Percentiles rank a stretch among this genome's conserved stretches.
These are phyloP conservation scores for Philopotamus ludificatus DNA, from an alignment of 1,140 invertebrate genomes.

Conservation along the genomic window DNA sequence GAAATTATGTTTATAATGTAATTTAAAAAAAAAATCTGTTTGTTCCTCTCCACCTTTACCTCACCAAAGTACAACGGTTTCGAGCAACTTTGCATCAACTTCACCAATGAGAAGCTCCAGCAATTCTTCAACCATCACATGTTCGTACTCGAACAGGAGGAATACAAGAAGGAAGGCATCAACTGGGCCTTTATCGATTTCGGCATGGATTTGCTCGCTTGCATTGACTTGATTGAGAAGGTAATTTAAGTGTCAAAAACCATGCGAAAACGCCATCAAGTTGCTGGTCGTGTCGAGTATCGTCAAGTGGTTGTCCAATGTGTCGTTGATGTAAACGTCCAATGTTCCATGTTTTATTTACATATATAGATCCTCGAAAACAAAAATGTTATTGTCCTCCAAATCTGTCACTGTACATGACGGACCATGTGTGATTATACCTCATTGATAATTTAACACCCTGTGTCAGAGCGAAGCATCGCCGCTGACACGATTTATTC, in stretches of 20 bases:
- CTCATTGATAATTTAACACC: neutral
- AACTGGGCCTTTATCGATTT: conserved; percentile 97
- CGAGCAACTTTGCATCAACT: conserved; percentile 99
- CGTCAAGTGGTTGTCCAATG: neutral
- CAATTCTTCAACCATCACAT: conserved; percentile 99
- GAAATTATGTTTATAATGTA: no score
- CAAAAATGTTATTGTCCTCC: no score
- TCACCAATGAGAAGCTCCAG: conserved; percentile 96
- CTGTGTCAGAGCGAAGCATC: conserved; percentile 26
- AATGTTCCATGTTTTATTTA: no score
- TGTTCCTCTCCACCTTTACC: neutral
- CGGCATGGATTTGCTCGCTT: conserved; percentile 95
- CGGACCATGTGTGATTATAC: neutral
- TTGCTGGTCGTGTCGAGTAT: neutral
- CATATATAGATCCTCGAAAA: no score
- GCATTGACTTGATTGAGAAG: conserved; percentile 98
- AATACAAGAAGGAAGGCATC: conserved; percentile 94
- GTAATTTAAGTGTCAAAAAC: conserved; percentile 61
- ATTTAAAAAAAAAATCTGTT: no score
- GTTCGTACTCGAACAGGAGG: conserved; percentile 97
- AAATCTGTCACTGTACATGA: no score
- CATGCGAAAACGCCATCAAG: neutral
- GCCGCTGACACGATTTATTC: conserved; percentile 10
- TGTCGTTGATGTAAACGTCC: neutral
- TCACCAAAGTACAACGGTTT: conserved; percentile 89